Conservation (phyloP, 2,797 vertebrate genomes). For the Nyctibius grandis region DNA sequence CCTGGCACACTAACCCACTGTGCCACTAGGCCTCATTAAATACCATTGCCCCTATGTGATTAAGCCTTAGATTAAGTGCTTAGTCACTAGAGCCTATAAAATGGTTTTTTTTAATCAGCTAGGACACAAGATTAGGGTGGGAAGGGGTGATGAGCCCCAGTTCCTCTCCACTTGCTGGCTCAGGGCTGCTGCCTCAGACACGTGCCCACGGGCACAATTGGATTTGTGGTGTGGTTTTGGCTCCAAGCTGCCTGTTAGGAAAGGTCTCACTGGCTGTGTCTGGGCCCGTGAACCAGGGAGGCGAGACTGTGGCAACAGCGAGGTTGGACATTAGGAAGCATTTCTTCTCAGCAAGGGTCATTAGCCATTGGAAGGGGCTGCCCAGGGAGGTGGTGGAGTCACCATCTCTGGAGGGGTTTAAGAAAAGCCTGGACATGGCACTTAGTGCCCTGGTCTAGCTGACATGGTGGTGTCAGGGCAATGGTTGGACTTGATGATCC, state of each 20-base stretch:
- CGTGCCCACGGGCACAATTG: fast-evolving
- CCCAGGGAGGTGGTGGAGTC: too few relatives aligned
- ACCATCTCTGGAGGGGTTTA: too few relatives aligned
- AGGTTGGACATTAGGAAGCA: too few relatives aligned
- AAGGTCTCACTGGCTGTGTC: not conserved
- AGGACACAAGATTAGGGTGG: not conserved
- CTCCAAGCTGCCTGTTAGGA: not conserved
- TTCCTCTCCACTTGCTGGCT: not conserved
- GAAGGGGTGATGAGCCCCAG: not conserved
- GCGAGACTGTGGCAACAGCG: fast-evolving
- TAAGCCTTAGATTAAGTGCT: not conserved
- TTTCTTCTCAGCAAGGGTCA: too few relatives aligned
- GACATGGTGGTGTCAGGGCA: too few relatives aligned
- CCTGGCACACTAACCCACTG: not conserved
- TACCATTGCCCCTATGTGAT: fast-evolving
- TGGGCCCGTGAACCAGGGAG: fast-evolving
- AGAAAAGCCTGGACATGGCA: too few relatives aligned
- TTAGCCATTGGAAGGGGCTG: too few relatives aligned
- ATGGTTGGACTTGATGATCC: too few relatives aligned
- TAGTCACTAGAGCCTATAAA: not conserved
- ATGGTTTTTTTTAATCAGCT: not conserved
- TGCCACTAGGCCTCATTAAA: fast-evolving
- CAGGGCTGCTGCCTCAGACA: not conserved
- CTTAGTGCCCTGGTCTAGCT: too few relatives aligned
- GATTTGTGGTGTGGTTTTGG: not conserved